Evolutionary conservation across 1,140 invertebrate species (phyloP).

Genomic region (Lordiphosa collinella): DNA sequence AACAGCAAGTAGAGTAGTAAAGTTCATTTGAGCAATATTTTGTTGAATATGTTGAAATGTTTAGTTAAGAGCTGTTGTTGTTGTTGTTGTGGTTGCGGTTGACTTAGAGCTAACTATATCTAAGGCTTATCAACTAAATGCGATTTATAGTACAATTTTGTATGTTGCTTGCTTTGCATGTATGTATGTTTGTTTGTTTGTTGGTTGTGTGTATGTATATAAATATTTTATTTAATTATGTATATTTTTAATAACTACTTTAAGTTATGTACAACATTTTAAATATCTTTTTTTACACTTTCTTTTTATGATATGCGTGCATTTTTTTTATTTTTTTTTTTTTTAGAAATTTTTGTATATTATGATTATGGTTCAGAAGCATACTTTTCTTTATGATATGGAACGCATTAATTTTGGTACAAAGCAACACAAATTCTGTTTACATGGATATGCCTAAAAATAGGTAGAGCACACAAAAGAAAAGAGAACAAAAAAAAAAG

Average conservation of each 20-base stretch:
- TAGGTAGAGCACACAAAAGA: too few relatives aligned
- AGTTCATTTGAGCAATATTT: constrained; percentile 52
- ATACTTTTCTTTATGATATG: constrained; percentile 56
- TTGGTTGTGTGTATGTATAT: constrained; percentile 25
- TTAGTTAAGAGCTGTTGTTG: constrained; percentile 47
- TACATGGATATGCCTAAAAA: constrained; percentile 24
- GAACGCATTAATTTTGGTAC: constrained; percentile 53
- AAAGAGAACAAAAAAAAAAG: too few relatives aligned
- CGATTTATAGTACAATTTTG: constrained; percentile 70
- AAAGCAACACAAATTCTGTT: constrained; percentile 37
- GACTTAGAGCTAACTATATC: constrained; percentile 60
- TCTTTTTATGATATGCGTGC: constrained; percentile 62
- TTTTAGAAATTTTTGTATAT: constrained; percentile 18
- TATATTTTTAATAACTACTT: constrained; percentile 71
- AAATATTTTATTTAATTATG: constrained; percentile 65
- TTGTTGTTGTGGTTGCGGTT: constrained; percentile 19
- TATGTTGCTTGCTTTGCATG: constrained; percentile 39
- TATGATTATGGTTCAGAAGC: constrained; percentile 59
- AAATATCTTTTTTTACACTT: constrained; percentile 50
- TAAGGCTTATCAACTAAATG: constrained; percentile 62
- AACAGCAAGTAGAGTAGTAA: constrained; percentile 53
- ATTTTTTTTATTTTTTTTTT: constrained; percentile 32
- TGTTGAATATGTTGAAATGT: constrained; percentile 12
- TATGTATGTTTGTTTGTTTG: constrained; percentile 22
- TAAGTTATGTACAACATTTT: constrained; percentile 46